Conservation (phyloP, 2,113 vertebrate species). For the Pseudopodoces humilis region DNA sequence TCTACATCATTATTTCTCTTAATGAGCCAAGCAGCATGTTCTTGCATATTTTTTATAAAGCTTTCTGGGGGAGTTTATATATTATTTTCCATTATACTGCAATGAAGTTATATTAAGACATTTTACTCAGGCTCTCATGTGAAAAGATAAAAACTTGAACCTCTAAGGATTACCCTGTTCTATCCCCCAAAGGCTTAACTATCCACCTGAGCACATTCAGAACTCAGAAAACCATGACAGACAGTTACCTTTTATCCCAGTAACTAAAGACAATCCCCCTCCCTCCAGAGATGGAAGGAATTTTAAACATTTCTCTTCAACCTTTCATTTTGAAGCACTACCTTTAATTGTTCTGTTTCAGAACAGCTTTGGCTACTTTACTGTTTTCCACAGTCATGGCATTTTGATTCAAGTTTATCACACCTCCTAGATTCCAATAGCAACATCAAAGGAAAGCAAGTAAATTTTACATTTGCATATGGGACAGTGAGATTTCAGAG, state of each 20-base stretch:
- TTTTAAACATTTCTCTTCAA: background rate
- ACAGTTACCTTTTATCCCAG: background rate
- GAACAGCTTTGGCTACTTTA: background rate
- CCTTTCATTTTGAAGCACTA: background rate
- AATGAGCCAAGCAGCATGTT: background rate
- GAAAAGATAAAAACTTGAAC: background rate
- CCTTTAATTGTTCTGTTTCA: background rate
- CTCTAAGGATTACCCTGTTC: background rate
- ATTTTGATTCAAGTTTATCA: background rate
- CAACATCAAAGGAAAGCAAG: constrained; percentile 9
- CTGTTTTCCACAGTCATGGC: background rate
- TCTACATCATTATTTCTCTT: background rate
- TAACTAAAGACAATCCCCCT: background rate
- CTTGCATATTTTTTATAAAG: background rate
- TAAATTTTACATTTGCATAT: background rate
- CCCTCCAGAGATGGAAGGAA: background rate
- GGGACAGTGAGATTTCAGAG: background rate
- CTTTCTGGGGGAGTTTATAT: background rate
- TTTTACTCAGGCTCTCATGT: background rate
- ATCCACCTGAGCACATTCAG: background rate
- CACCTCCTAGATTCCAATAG: background rate
- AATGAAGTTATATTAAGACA: background rate
- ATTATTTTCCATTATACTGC: background rate
- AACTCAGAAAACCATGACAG: background rate
- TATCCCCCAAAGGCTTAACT: background rate